Evolutionary conservation across 2,113 vertebrate species (phyloP).

Genomic region (Carettochelys insculpta): DNA sequence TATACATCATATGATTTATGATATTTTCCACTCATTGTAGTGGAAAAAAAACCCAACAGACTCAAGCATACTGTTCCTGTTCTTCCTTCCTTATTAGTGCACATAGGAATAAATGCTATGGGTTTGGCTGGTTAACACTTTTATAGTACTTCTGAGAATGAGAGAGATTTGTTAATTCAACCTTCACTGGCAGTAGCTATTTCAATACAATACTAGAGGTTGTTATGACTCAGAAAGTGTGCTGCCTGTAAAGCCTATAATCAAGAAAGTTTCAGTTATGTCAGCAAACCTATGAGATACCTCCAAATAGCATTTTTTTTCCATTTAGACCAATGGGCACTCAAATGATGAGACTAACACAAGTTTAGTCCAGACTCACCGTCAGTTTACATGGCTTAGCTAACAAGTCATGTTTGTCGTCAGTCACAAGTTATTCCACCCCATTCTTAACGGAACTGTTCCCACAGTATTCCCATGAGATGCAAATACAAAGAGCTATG

Average conservation of each 20-base stretch:
- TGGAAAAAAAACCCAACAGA: background rate
- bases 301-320: constrained; percentile 38
- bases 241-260: background rate
- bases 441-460: constrained; percentile 28
- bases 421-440: constrained; percentile 35
- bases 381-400: constrained; percentile 57
- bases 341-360: constrained; percentile 47
- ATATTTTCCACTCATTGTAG: background rate
- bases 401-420: constrained; percentile 60
- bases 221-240: background rate
- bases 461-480: background rate
- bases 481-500: constrained; percentile 40
- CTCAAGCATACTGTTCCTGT: background rate
- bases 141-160: constrained; percentile 26
- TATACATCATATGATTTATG: constrained; percentile 5
- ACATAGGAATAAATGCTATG: constrained; percentile 31
- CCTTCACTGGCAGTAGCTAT: background rate
- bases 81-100: constrained; percentile 11
- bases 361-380: constrained; percentile 38
- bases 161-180: constrained; percentile 16
- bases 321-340: constrained; percentile 32
- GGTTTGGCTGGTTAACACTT: background rate
- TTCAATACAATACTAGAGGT: constrained; percentile 33
- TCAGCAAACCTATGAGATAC: constrained; percentile 40
- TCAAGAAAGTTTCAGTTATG: constrained; percentile 15